Conservation (phyloP, 2,888 invertebrate species). For the Patella depressa region DNA sequence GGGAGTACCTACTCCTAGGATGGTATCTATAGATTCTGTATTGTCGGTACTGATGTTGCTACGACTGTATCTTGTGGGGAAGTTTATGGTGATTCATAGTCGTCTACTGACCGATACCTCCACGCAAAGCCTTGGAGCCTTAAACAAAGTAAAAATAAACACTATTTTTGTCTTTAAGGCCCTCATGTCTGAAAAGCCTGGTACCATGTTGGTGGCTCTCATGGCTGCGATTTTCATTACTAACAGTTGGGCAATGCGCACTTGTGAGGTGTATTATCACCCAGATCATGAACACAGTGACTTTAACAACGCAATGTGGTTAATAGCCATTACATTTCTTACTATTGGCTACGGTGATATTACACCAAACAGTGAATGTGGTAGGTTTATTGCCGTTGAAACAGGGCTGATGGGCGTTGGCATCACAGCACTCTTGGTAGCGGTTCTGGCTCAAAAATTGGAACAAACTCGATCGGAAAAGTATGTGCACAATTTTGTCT, state of each 20-base stretch:
- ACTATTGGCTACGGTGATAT: conserved; percentile 62
- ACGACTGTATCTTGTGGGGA: conserved; percentile 52
- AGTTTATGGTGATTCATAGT: conserved; percentile 57
- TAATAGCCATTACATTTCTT: conserved; percentile 59
- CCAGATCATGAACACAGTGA: conserved; percentile 43
- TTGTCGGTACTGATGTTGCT: conserved; percentile 58
- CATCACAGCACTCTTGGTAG: conserved; percentile 57
- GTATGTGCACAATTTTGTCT: conserved; percentile 62
- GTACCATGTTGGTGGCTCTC: conserved; percentile 49
- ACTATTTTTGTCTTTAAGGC: conserved; percentile 61
- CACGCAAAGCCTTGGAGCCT: conserved; percentile 58
- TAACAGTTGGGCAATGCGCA: conserved; percentile 56
- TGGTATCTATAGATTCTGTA: conserved; percentile 52
- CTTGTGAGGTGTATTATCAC: conserved; percentile 57
- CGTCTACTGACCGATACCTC: conserved; percentile 53
- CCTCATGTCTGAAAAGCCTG: conserved; percentile 58
- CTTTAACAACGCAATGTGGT: conserved; percentile 56
- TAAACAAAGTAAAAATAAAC: conserved; percentile 61
- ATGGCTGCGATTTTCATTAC: conserved; percentile 52
- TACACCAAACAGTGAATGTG: conserved; percentile 56
- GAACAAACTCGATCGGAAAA: conserved; percentile 61
- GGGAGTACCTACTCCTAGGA: conserved; percentile 34
- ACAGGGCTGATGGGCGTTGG: conserved; percentile 61
- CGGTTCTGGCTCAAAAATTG: conserved; percentile 59
- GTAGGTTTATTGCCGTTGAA: conserved; percentile 55